A percentile compares a stretch with the other conserved stretches of the same genome.
These are phyloP conservation scores for Candoia aspera DNA, from an alignment of 2,113 vertebrate species.

Conservation along the genomic window DNA sequence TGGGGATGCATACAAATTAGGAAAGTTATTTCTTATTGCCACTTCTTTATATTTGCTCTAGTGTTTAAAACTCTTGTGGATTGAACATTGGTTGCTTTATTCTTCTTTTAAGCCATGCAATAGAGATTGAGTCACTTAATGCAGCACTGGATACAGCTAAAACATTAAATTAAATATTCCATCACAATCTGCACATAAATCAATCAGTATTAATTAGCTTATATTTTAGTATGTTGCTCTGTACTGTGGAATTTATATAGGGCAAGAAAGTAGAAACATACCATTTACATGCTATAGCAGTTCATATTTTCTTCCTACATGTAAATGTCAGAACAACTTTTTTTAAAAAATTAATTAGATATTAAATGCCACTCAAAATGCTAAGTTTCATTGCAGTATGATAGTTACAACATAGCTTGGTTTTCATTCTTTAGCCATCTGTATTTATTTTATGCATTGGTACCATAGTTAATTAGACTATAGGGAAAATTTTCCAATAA, in stretches of 20 bases:
- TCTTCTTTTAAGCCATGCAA: neutral
- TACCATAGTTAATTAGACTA: neutral
- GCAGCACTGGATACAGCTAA: constrained; percentile 1
- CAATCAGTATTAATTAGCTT: neutral
- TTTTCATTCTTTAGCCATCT: neutral
- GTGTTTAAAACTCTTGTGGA: neutral
- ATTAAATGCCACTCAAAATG: neutral
- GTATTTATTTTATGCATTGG: neutral
- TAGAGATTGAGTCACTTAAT: neutral
- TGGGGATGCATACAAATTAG: neutral
- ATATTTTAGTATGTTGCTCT: neutral
- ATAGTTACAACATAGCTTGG: neutral
- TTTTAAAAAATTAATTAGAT: neutral
- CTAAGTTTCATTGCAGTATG: neutral
- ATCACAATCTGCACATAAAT: neutral
- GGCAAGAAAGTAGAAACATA: neutral
- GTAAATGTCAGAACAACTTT: neutral
- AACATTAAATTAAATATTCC: neutral
- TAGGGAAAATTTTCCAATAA: neutral
- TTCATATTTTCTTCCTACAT: neutral
- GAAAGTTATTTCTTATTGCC: neutral
- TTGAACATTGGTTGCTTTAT: neutral
- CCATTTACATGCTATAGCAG: neutral
- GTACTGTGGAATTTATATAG: neutral
- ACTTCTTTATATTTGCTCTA: neutral